Evolutionary conservation across 2,888 invertebrate genomes (phyloP).

Genomic region (Tryphoninae sp.): DNA sequence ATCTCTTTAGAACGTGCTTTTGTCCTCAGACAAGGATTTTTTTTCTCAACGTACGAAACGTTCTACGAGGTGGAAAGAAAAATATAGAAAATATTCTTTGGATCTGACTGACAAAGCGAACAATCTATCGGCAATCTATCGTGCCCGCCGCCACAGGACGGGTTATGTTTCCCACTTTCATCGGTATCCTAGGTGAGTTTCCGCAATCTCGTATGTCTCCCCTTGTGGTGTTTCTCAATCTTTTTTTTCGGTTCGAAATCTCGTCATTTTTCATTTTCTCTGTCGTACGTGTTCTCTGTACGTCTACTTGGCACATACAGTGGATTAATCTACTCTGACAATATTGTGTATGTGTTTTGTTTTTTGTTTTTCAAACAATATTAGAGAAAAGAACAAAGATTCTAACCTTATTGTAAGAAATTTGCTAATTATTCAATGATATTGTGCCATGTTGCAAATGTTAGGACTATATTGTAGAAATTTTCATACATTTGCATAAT

Average conservation of each 20-base stretch:
- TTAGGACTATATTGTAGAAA: neutral
- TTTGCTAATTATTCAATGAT: neutral
- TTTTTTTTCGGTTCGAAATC: neutral
- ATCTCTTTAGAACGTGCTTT: too few relatives aligned
- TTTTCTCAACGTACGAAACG: neutral
- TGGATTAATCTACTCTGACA: too few relatives aligned
- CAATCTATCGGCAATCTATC: constrained; percentile 21
- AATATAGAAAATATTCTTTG: neutral
- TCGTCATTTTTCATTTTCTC: neutral
- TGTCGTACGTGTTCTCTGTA: neutral
- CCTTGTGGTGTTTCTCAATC: neutral
- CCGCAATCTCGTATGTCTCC: constrained; percentile 10
- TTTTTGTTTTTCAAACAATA: neutral
- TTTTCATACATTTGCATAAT: neutral
- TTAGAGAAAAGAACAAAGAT: too few relatives aligned
- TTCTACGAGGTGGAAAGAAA: neutral
- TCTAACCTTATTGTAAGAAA: neutral
- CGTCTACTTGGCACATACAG: neutral
- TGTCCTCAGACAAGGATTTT: neutral
- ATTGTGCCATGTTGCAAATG: neutral
- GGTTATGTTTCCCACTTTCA: constrained; percentile 88
- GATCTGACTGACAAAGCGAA: constrained; percentile 29
- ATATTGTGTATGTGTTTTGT: too few relatives aligned
- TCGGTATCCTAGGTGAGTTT: constrained; percentile 87
- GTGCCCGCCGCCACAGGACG: constrained; percentile 79